Evolutionary conservation across 2,113 vertebrate genomes (phyloP).

Genomic region (Platycercus adscitus): DNA sequence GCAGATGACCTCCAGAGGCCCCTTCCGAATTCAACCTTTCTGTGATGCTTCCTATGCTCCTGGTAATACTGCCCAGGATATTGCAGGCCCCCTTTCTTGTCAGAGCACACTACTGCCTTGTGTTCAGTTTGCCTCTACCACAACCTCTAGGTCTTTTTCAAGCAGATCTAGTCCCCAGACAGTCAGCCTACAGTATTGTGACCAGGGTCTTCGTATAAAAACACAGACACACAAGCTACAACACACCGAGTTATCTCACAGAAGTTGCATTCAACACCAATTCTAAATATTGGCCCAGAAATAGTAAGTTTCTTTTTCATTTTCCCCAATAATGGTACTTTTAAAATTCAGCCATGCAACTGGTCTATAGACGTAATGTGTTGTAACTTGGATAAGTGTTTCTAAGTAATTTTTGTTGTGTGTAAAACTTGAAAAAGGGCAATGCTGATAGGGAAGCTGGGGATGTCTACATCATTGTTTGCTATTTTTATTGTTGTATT

Average conservation of each 20-base stretch:
- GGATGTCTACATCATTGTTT: not conserved
- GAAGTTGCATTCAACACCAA: not conserved
- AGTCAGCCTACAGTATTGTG: not conserved
- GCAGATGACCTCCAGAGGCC: not conserved
- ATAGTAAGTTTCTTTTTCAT: not conserved
- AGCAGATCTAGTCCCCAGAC: not conserved
- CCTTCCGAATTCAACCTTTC: not conserved
- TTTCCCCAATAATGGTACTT: not conserved
- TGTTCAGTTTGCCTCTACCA: not conserved
- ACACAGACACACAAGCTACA: not conserved
- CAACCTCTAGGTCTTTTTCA: not conserved
- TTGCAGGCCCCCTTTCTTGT: not conserved
- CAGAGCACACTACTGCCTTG: not conserved
- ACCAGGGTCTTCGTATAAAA: not conserved
- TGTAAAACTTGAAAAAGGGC: not conserved
- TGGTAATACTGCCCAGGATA: too few species aligned
- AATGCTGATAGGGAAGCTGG: not conserved
- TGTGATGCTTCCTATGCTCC: not conserved
- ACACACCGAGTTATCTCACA: not conserved
- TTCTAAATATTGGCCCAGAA: not conserved
- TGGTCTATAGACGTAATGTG: fast-evolving
- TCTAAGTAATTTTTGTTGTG: not conserved
- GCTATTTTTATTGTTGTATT: not conserved
- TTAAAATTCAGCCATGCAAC: not conserved
- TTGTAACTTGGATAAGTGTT: not conserved